Base-by-base conservation (phyloP, 1,140 invertebrate genomes). In the Bradynema listronoti region DNA sequence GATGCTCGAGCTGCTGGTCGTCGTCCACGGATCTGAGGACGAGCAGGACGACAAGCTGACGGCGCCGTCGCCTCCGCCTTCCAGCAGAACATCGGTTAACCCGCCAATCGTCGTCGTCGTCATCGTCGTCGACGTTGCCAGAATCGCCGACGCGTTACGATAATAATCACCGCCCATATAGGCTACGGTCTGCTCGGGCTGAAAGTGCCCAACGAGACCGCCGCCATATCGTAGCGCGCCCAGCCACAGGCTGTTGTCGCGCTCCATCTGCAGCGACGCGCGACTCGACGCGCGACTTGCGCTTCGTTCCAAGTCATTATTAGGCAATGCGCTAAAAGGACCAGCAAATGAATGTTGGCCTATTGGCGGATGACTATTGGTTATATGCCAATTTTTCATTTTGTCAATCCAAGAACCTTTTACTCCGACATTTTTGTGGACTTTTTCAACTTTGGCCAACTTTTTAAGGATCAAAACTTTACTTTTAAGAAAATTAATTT, bases 201-300 rank as follows among this genome's bases (percentile, higher is more conserved):
- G 88, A 76, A 94, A 93, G 9, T 87, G 83, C 0, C 91, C n/a
- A n/a, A n/a, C 91, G 6, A 85, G 88, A 80, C 90, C 89, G 0
- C 90, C 89, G 65, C 50, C 56, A 3, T 84, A 87, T 60, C 84
- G 85, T 3, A 88, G 75, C 4, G 88, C 87, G 3, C 90, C 91
- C 76, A 88, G 89, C 89, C 90, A 93, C 34, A 86, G 82, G n/a
- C n/a, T n/a, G n/a, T n/a, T n/a, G n/a, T n/a, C n/a, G n/a, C n/a
- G n/a, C n/a, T n/a, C n/a, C n/a, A n/a, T n/a, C n/a, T n/a, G n/a
- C n/a, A n/a, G n/a, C n/a, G n/a, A n/a, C n/a, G n/a, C n/a, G n/a
- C n/a, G n/a, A n/a, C n/a, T n/a, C n/a, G n/a, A n/a, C n/a, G n/a
- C n/a, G n/a, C n/a, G n/a, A n/a, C n/a, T n/a, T n/a, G n/a, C n/a